Evolutionary conservation across 2,888 invertebrate genomes (phyloP), one percentile per base, ranked within the genome.

Genomic region (Hylaea fasciaria): DNA sequence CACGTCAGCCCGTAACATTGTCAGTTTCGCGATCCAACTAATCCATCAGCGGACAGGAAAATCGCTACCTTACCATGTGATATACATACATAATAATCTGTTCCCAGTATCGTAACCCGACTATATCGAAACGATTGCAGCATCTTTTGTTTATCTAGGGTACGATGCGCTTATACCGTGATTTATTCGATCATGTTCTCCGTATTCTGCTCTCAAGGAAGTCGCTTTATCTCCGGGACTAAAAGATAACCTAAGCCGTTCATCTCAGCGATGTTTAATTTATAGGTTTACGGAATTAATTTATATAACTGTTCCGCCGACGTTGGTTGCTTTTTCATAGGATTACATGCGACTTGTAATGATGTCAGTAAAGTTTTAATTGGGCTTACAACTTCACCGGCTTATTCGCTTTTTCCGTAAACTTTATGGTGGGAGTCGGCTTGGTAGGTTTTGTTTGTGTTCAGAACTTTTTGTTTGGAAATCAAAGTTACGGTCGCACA

Each of bases 131-230:
- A 62, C 66, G 54, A 70, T 67, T 53, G 67, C 61, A 67, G 68
- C 72, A 67, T 58, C 63, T 70, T 70, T 72, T 74, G 70, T 75
- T 71, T 76, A 76, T 70, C 63, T 69, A 68, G 54, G 55, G 59
- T 58, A 55, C 49, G 68, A 70, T 66, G 66, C 70, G 65, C 66
- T 64, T 71, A 65, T 64, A 53, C 62, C 63, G 71, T 76, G 73
- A 78, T 77, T 78, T 75, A 75, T 78, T 70, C 62, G 64, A 69
- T 70, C 67, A 73, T 71, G 60, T 70, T 68, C 66, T 62, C 57
- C 64, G 62, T 67, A 72, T 66, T 66, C 66, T 65, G 59, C 65
- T 66, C 58, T 61, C 62, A 55, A 67, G 65, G 64, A 71, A 72
- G 60, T 66, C 52, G 55, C 54, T 70, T 72, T 77, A 74, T 75